Percentiles rank a stretch among this genome's conserved stretches.
Conservation (phyloP, 2,113 vertebrate genomes). For the Gambusia holbrooki region DNA sequence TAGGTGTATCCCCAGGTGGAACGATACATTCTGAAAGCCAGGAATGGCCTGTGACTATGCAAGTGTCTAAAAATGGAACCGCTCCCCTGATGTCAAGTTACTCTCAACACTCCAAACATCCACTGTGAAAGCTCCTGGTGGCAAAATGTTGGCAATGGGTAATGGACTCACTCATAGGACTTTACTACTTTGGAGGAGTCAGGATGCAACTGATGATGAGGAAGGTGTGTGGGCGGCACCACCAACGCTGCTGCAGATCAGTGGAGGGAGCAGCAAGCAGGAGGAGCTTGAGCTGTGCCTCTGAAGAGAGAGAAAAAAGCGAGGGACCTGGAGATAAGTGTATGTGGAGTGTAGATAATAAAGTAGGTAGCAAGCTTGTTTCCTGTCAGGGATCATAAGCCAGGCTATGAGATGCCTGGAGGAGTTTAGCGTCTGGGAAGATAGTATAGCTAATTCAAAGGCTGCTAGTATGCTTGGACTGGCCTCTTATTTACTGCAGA, state of each 20-base stretch:
- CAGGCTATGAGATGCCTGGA: slow-evolving; percentile 36
- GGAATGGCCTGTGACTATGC: slow-evolving; percentile 51
- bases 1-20: slow-evolving; percentile 52
- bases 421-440: slow-evolving; percentile 38
- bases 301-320: slow-evolving; percentile 33
- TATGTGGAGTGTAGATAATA: slow-evolving; percentile 40
- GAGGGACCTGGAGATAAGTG: slow-evolving; percentile 15
- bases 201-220: slow-evolving; percentile 75
- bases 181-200: slow-evolving; percentile 63
- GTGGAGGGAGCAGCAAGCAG: slow-evolving; percentile 65
- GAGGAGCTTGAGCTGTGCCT: slow-evolving; percentile 39
- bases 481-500: slow-evolving; percentile 53
- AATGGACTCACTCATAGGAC: slow-evolving; percentile 72
- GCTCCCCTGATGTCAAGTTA: slow-evolving; percentile 62
- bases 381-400: slow-evolving; percentile 59
- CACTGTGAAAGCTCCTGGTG: slow-evolving; percentile 52
- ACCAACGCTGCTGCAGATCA: slow-evolving; percentile 73
- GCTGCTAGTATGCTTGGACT: slow-evolving; percentile 14
- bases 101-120: slow-evolving; percentile 63
- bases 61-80: slow-evolving; percentile 63
- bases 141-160: slow-evolving; percentile 68
- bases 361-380: slow-evolving; percentile 47
- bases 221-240: slow-evolving; percentile 71
- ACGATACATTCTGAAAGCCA: slow-evolving; percentile 22
- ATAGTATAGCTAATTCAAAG: slow-evolving; percentile 18